Conservation (phyloP, 2,888 invertebrate genomes). For the Unio pictorum region DNA sequence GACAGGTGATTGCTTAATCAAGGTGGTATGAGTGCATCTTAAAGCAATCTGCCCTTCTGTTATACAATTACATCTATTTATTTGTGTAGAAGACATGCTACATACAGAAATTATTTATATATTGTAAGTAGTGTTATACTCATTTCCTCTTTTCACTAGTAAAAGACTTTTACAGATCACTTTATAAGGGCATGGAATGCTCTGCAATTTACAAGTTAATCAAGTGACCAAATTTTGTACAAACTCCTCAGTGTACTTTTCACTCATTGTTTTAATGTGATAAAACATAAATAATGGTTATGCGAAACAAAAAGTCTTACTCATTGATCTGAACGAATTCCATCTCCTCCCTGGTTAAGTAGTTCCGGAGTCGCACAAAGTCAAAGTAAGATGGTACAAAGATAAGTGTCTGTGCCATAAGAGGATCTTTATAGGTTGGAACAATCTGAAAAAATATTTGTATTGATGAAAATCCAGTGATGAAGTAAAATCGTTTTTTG, state of each 20-base stretch:
- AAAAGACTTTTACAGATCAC: no score
- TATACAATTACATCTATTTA: no score
- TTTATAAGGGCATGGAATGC: background rate
- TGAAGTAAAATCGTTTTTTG: background rate
- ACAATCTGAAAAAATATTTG: constrained; percentile 77
- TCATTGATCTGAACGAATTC: constrained; percentile 94
- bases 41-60: no score
- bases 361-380: constrained; percentile 90
- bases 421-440: constrained; percentile 82
- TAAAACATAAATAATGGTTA: background rate
- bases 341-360: constrained; percentile 90
- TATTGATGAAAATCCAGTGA: background rate
- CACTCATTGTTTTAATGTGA: background rate
- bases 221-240: background rate
- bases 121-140: no score
- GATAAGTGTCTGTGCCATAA: constrained; percentile 84
- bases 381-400: constrained; percentile 97
- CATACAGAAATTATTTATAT: no score
- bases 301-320: constrained; percentile 74
- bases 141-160: no score
- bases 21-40: no score
- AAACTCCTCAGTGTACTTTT: background rate
- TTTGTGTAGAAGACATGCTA: no score
- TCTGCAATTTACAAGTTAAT: no score
- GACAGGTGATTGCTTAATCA: no score